phyloP scores from a whole-genome alignment of 2,888 invertebrate species.

The Atrina japonica region DNA sequence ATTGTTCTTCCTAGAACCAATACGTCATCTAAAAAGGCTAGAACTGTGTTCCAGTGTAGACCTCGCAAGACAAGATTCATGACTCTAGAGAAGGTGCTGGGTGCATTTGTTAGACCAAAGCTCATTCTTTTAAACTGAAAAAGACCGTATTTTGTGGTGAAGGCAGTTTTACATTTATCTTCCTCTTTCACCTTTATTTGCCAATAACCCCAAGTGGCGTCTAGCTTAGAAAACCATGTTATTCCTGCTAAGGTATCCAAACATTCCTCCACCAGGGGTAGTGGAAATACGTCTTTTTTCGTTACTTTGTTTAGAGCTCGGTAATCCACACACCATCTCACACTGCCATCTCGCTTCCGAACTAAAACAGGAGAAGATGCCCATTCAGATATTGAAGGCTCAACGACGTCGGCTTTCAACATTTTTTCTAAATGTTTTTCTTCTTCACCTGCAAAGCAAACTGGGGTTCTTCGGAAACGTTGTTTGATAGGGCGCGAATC shows the following conservation, averaged over 20 bases:
- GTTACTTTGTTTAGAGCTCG: constrained; percentile 43
- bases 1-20: constrained; percentile 42
- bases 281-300: constrained; percentile 41
- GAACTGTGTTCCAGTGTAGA: constrained; percentile 40
- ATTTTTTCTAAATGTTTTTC: constrained; percentile 41
- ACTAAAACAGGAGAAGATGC: constrained; percentile 41
- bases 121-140: constrained; percentile 44
- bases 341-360: constrained; percentile 39
- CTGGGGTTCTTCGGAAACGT: constrained; percentile 39
- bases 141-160: constrained; percentile 49
- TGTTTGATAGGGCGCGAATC: constrained; percentile 31
- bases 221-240: constrained; percentile 27
- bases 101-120: constrained; percentile 46
- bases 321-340: constrained; percentile 48
- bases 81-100: constrained; percentile 36
- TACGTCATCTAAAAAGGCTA: constrained; percentile 51
- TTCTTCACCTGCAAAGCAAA: constrained; percentile 41
- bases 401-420: constrained; percentile 37
- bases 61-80: constrained; percentile 46
- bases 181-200: neutral
- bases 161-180: constrained; percentile 51
- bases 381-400: constrained; percentile 41
- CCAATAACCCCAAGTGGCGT: neutral
- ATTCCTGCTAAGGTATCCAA: constrained; percentile 37
- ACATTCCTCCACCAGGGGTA: constrained; percentile 42